Percentiles rank a stretch among this genome's conserved stretches.
These are phyloP conservation scores for Drosophila ercepeae DNA, from an alignment of 1,140 invertebrate genomes.

Conservation along the genomic window DNA sequence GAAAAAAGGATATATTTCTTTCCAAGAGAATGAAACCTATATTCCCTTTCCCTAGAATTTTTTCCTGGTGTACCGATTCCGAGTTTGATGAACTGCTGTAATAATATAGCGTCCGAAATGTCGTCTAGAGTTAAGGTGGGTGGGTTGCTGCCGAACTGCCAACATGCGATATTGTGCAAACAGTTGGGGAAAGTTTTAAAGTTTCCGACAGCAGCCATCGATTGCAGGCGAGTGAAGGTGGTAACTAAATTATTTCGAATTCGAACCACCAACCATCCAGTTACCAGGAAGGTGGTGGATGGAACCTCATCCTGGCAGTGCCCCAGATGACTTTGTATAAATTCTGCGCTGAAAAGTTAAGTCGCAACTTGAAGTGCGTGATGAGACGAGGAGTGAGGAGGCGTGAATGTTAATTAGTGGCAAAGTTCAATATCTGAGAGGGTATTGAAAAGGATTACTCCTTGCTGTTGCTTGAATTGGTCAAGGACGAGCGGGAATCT, in stretches of 20 bases:
- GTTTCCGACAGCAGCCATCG: constrained; percentile 73
- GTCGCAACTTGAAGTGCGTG: constrained; percentile 43
- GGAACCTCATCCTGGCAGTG: not conserved
- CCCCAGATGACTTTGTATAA: constrained; percentile 49
- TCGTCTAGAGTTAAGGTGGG: constrained; percentile 56
- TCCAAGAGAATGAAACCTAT: too few species aligned
- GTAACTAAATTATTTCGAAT: constrained; percentile 79
- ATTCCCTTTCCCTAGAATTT: too few species aligned
- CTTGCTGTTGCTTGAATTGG: constrained; percentile 1
- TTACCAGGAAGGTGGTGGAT: not conserved
- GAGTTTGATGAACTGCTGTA: constrained; percentile 79
- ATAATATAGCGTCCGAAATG: constrained; percentile 76
- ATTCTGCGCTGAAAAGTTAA: constrained; percentile 53
- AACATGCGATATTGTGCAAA: constrained; percentile 69
- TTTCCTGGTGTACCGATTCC: constrained; percentile 10
- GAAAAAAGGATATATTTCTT: too few species aligned
- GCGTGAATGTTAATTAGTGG: constrained; percentile 34
- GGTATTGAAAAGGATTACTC: constrained; percentile 25
- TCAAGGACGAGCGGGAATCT: constrained; percentile 7
- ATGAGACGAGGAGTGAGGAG: not conserved
- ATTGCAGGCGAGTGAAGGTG: constrained; percentile 56
- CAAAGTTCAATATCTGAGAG: constrained; percentile 40
- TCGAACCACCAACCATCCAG: constrained; percentile 18
- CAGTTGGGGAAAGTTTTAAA: constrained; percentile 77
- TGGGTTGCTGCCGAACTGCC: constrained; percentile 20